These are phyloP conservation scores for Temnothorax ravouxi DNA, from an alignment of 2,888 invertebrate genomes.

Conservation along the genomic window DNA sequence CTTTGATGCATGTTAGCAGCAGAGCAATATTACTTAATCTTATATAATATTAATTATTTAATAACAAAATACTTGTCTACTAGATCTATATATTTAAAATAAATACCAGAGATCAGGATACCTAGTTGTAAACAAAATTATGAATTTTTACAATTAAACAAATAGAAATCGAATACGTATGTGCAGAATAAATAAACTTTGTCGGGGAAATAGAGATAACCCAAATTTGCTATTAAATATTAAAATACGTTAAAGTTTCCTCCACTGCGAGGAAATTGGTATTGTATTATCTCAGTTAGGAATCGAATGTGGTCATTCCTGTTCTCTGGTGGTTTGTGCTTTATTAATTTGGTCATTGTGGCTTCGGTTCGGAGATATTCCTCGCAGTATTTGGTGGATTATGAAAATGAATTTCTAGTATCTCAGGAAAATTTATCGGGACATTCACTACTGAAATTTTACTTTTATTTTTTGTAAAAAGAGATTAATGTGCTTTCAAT, in stretches of 20 bases:
- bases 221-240: neutral
- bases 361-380: constrained; percentile 8
- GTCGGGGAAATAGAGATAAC: no score
- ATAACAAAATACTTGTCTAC: neutral
- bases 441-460: neutral
- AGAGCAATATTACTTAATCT: constrained; percentile 10
- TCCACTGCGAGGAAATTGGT: neutral
- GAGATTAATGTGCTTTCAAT: neutral
- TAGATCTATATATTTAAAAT: neutral
- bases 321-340: neutral
- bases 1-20: constrained; percentile 6
- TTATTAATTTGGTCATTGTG: neutral
- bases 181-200: neutral
- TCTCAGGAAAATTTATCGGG: neutral
- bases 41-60: constrained; percentile 17
- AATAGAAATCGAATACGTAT: neutral
- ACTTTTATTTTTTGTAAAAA: neutral
- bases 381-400: neutral
- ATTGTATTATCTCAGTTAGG: neutral
- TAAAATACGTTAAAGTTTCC: neutral
- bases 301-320: neutral
- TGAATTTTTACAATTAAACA: neutral
- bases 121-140: neutral
- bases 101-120: neutral
- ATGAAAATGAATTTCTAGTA: neutral